Base-by-base conservation (phyloP, 2,888 invertebrate genomes). In the Gryllus longicercus region DNA sequence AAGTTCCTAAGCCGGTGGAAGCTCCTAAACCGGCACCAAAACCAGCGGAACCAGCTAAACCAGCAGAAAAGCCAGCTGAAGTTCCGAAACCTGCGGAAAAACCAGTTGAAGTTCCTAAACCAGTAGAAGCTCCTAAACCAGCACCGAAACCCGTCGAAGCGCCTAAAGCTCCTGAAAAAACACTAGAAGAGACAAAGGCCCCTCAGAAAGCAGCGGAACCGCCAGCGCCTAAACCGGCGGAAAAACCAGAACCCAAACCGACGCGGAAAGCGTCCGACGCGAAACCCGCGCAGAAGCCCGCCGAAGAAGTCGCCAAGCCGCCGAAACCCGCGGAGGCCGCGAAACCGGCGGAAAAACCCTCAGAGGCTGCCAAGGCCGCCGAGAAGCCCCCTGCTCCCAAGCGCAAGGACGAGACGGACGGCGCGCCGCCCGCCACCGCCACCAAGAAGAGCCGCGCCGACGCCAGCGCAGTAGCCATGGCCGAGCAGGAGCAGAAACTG, bases 151-250 rank as follows among this genome's bases (percentile, higher is more conserved):
- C 78, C 63, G 81, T 79, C 78, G 81, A 83, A 81, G 76, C 80
- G 79, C 79, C 74, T 75, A 80, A 49, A 80, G 80, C 80, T 80
- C 74, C 78, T 75, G 79, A 81, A 77, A 80, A 38, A 80, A 80
- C 80, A 81, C 74, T 78, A 78, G 79, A 81, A 77, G 77, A 79
- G 77, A 81, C 38, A n/a, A 77, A 51, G 50, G 51, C n/a, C 78
- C 21, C 83, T 77, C 85, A 85, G 82, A 84, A 85, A 82, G 78
- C 81, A 74, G 81, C 80, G 78, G 80, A 79, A 76, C 80, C 82
- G 77, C 74, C 23, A 75, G 38, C 38, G 38, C 38, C 38, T 5
- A 38, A 38, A 38, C 38, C 38, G 38, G 38, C 38, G 38, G 38
- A 38, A 3, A 38, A 38, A 38, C 51, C 74, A 80, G 74, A 38